These are phyloP conservation scores for Pegoplata infirma DNA, from an alignment of 2,888 invertebrate species.

Conservation along the genomic window DNA sequence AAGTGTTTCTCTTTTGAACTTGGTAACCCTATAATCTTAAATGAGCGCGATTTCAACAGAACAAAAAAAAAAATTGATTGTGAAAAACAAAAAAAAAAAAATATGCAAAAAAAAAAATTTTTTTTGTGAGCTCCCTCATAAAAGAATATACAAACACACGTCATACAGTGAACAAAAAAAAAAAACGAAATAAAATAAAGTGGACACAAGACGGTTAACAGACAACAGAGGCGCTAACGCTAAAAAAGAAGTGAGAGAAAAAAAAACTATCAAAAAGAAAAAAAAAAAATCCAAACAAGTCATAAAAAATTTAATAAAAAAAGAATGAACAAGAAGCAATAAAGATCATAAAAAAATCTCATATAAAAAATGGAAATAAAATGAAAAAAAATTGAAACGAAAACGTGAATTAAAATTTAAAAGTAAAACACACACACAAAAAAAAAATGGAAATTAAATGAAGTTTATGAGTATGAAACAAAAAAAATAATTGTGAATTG, in stretches of 20 bases:
- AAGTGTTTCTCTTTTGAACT: background rate
- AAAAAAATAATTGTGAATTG: constrained; percentile 1
- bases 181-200: constrained; percentile 39
- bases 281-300: constrained; percentile 45
- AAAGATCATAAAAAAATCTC: constrained; percentile 65
- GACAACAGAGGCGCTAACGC: constrained; percentile 56
- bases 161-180: constrained; percentile 60
- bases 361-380: constrained; percentile 43
- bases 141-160: constrained; percentile 26
- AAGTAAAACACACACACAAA: constrained; percentile 64
- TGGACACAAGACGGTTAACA: constrained; percentile 50
- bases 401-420: constrained; percentile 66
- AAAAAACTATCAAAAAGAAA: constrained; percentile 19
- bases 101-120: constrained; percentile 49
- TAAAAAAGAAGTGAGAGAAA: constrained; percentile 43
- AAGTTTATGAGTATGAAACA: constrained; percentile 34
- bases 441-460: constrained; percentile 42
- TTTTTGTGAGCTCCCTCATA: constrained; percentile 47
- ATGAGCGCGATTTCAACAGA: constrained; percentile 56
- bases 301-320: constrained; percentile 60
- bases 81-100: constrained; percentile 52
- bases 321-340: constrained; percentile 62
- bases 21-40: constrained; percentile 49
- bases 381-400: constrained; percentile 57
- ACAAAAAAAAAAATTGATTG: constrained; percentile 46